Evolutionary conservation across 2,113 vertebrate species (phyloP).

Genomic region (Myanophis thanlyinensis): DNA sequence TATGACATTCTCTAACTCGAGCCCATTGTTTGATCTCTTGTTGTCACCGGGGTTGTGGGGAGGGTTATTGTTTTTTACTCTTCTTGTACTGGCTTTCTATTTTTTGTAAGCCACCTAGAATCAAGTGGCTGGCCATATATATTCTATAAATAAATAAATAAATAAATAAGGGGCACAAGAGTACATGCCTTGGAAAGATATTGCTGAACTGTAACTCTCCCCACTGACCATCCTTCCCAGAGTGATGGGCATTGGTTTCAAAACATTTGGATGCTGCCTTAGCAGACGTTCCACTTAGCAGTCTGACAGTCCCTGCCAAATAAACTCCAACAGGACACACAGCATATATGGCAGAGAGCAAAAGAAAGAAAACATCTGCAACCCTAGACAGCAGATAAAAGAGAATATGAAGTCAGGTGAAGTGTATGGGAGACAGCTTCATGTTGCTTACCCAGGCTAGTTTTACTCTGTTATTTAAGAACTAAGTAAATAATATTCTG

Average conservation of each 20-base stretch:
- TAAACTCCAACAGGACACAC: neutral
- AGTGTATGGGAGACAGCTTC: neutral
- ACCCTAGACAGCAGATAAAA: too few relatives aligned
- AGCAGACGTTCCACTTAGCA: neutral
- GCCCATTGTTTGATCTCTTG: neutral
- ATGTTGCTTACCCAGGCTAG: neutral
- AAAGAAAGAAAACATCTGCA: too few relatives aligned
- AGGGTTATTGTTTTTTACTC: neutral
- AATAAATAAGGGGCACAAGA: neutral
- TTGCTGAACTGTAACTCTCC: neutral
- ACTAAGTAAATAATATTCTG: slow-evolving; percentile 24
- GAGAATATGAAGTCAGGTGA: neutral
- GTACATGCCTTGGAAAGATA: neutral
- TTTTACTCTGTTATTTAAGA: slow-evolving; percentile 28
- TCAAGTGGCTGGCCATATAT: neutral
- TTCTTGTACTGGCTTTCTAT: neutral
- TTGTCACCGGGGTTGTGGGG: neutral
- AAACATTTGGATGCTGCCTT: neutral
- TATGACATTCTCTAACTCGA: neutral
- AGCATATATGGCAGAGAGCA: neutral
- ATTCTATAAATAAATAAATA: neutral
- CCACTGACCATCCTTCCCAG: neutral
- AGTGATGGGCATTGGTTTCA: neutral
- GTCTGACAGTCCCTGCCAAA: neutral
- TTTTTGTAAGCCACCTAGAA: neutral